Evolutionary conservation across 2,797 vertebrate genomes (phyloP).

Genomic region (Acestrorhynchus altus): DNA sequence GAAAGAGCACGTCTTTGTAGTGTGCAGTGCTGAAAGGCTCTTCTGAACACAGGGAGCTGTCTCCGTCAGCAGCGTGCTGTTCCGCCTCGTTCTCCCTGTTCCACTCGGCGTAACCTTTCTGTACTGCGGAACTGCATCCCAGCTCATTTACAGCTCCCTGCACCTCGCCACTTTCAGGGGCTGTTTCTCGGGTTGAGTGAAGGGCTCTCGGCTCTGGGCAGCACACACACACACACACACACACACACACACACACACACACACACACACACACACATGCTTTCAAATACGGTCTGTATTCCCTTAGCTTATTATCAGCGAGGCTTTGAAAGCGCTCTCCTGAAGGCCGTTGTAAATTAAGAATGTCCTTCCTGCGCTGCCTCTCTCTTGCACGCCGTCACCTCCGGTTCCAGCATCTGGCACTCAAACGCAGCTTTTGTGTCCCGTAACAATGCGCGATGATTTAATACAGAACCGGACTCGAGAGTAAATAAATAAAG

Average conservation of each 20-base stretch:
- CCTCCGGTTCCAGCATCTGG: slow-evolving; percentile 6
- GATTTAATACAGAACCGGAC: slow-evolving; percentile 65
- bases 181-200: slow-evolving; percentile 9
- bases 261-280: slow-evolving; percentile 21
- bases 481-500: slow-evolving; percentile 4
- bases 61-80: slow-evolving; percentile 27
- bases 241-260: slow-evolving; percentile 26
- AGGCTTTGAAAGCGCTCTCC: slow-evolving; percentile 32
- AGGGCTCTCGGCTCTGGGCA: slow-evolving; percentile 35
- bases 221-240: slow-evolving; percentile 2
- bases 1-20: background rate
- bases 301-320: slow-evolving; percentile 37
- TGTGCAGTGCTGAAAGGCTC: background rate
- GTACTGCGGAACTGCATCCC: background rate
- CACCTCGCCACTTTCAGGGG: slow-evolving; percentile 14
- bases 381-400: slow-evolving; percentile 4
- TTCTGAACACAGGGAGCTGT: slow-evolving; percentile 1
- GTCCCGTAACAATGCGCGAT: slow-evolving; percentile 71
- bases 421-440: slow-evolving; percentile 30
- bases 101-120: slow-evolving; percentile 17
- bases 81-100: slow-evolving; percentile 26
- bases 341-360: slow-evolving; percentile 37
- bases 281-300: slow-evolving; percentile 21
- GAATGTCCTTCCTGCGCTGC: slow-evolving; percentile 40
- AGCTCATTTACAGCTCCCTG: slow-evolving; percentile 6